A percentile compares a stretch with the other conserved stretches of the same genome.
Conservation (phyloP, 2,797 vertebrate genomes). For the Gymnocypris eckloni region DNA sequence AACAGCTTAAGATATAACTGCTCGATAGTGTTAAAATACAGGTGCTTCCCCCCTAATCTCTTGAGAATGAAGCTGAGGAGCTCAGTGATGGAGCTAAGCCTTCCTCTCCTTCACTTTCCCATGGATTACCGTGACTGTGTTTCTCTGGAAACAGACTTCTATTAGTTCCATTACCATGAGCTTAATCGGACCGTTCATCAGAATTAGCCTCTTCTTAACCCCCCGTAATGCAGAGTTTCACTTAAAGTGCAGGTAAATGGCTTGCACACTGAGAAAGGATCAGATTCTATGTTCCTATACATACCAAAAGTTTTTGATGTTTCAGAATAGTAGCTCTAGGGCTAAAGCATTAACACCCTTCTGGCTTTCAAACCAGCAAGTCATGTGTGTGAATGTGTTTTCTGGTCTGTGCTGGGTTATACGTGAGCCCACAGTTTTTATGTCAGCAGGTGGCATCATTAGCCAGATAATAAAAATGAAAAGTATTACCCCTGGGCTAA, state of each 20-base stretch:
- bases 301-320: not conserved
- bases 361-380: slow-evolving; percentile 46
- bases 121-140: slow-evolving; percentile 42
- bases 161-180: slow-evolving; percentile 57
- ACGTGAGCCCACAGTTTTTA: slow-evolving; percentile 74
- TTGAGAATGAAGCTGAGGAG: slow-evolving; percentile 41
- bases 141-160: slow-evolving; percentile 48
- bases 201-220: slow-evolving; percentile 38
- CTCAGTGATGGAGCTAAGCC: slow-evolving; percentile 51
- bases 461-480: slow-evolving; percentile 83
- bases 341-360: slow-evolving; percentile 66
- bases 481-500: slow-evolving; percentile 74
- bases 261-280: not conserved
- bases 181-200: slow-evolving; percentile 54
- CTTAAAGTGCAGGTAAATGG: slow-evolving; percentile 31
- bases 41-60: slow-evolving; percentile 52
- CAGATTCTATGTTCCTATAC: not conserved
- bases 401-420: slow-evolving; percentile 66
- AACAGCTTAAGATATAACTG: slow-evolving; percentile 39
- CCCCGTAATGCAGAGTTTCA: slow-evolving; percentile 26
- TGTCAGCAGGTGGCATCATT: slow-evolving; percentile 89
- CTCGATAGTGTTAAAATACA: slow-evolving; percentile 50
- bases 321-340: slow-evolving; percentile 28
- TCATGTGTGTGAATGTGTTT: slow-evolving; percentile 63
- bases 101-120: slow-evolving; percentile 50